Base-by-base conservation (phyloP, 2,888 invertebrate species). In the Ischnura elegans region DNA sequence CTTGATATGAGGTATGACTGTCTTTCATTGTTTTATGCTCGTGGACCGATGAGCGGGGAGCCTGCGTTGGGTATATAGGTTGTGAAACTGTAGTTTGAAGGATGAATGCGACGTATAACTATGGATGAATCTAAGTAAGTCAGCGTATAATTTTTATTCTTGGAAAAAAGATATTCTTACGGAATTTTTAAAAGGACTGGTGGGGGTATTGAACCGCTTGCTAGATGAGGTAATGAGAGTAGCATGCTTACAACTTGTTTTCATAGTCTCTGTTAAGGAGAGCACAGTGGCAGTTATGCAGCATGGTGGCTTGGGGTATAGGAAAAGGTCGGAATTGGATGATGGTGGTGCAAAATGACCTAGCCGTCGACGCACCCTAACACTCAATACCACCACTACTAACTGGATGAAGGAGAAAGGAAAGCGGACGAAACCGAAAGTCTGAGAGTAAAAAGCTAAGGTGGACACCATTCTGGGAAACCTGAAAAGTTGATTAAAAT, bases 61-160 rank as follows among this genome's bases (percentile, higher is more conserved):
- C 5, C 61, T 61, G 61, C 0, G 61, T 13, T 36, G 76, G 36
- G 76, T 10, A n/a, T 29, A 29, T 29, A 29, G 66, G 36, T 76
- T 36, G 76, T 76, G 76, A 76, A 76, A 76, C 10, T 36, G 76
- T 36, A 36, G 76, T 36, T 0, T 76, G 76, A 36, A 36, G 36
- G 76, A 76, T 76, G 36, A 76, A 76, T 29, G 36, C 76, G 76
- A 76, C 76, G 76, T 76, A 36, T 76, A 76, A 76, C 29, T 76
- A 76, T 76, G 76, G 36, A 76, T 76, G 36, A 76, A 36, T 36
- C 76, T 76, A 76, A 76, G 76, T 76, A 36, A 76, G 76, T 36
- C 76, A 36, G 36, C 76, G 76, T 29, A 36, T 76, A 10, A 36
- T 36, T 76, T 13, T 76, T 76, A 21, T n/a, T n/a, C n/a, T n/a